Percentiles rank a stretch among this genome's conserved stretches.
Evolutionary conservation across 2,888 invertebrate genomes (phyloP).

Genomic region (Spodoptera littoralis): DNA sequence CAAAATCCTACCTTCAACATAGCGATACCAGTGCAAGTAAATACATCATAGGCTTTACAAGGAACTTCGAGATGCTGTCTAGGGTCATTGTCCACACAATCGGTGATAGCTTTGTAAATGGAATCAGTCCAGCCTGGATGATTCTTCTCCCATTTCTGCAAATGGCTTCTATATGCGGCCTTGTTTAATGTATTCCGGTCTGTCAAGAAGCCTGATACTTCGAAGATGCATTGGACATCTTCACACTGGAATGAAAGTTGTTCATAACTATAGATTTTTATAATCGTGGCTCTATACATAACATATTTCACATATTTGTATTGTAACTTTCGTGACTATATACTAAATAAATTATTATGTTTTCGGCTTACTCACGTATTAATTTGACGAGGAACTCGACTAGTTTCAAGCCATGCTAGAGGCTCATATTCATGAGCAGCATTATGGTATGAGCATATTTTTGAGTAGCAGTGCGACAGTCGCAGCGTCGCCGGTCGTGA

Average conservation of each 20-base stretch:
- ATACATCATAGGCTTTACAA: slow-evolving; percentile 82
- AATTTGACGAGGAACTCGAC: too few species aligned
- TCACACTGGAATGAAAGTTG: slow-evolving; percentile 73
- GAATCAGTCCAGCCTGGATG: slow-evolving; percentile 76
- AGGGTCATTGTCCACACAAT: slow-evolving; percentile 79
- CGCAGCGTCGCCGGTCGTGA: too few species aligned
- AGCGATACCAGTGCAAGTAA: slow-evolving; percentile 83
- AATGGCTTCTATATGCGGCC: slow-evolving; percentile 74
- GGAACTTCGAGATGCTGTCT: slow-evolving; percentile 78
- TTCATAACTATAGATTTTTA: not conserved
- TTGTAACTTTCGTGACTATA: too few species aligned
- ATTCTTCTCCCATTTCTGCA: slow-evolving; percentile 73
- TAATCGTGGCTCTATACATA: too few species aligned
- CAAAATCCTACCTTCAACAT: slow-evolving; percentile 76
- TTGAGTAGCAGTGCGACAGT: too few species aligned
- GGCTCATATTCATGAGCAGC: too few species aligned
- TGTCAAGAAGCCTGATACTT: slow-evolving; percentile 79
- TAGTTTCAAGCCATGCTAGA: too few species aligned
- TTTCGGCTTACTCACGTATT: too few species aligned
- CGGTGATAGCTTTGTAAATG: slow-evolving; percentile 75
- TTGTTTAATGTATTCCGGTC: slow-evolving; percentile 76
- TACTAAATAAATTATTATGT: too few species aligned
- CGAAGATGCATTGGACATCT: slow-evolving; percentile 82
- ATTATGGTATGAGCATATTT: too few species aligned
- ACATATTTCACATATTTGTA: too few species aligned